Evolutionary conservation across 2,888 invertebrate genomes (phyloP).

Genomic region (Morpho achilles): DNA sequence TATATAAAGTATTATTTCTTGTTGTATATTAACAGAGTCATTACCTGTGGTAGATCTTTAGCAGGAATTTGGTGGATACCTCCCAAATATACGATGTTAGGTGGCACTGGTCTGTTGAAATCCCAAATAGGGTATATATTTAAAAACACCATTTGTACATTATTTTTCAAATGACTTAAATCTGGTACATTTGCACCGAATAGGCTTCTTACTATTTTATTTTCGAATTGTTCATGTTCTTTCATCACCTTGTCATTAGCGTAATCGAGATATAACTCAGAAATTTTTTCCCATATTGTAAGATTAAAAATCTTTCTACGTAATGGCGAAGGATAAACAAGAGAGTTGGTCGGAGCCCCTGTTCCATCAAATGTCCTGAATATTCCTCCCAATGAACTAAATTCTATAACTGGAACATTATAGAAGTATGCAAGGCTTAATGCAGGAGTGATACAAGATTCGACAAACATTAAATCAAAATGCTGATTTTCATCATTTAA

Average conservation of each 20-base stretch:
- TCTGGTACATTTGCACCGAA: neutral
- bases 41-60: conserved; percentile 39
- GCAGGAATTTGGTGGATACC: conserved; percentile 47
- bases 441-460: conserved; percentile 32
- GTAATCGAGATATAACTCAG: conserved; percentile 15
- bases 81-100: conserved; percentile 50
- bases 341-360: conserved; percentile 37
- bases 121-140: conserved; percentile 53
- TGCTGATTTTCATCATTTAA: conserved; percentile 22
- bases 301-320: conserved; percentile 26
- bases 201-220: neutral
- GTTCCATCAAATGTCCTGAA: conserved; percentile 26
- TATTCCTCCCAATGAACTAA: conserved; percentile 39
- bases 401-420: conserved; percentile 42
- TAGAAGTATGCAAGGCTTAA: conserved; percentile 38
- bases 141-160: conserved; percentile 49
- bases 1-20: no score
- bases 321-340: conserved; percentile 30
- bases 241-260: neutral
- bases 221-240: neutral
- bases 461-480: conserved; percentile 41
- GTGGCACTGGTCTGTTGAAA: conserved; percentile 47
- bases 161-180: conserved; percentile 19
- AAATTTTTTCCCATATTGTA: conserved; percentile 28
- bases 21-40: neutral